phyloP scores from a whole-genome alignment of 2,888 invertebrate genomes.

The Hyposoter dolosus region DNA sequence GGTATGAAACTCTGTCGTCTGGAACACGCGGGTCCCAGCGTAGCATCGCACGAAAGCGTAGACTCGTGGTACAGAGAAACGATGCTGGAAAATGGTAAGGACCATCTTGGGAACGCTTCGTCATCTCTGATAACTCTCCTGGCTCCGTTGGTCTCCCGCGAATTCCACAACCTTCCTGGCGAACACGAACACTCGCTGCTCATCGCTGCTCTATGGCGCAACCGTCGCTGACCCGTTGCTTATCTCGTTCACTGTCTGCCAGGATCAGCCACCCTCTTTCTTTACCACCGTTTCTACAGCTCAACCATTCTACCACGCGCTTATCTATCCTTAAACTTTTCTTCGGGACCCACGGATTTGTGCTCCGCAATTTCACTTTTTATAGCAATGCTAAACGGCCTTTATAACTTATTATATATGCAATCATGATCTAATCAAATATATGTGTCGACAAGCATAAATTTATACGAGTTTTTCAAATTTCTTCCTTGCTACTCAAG shows the following conservation, averaged over 20 bases:
- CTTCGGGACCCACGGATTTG: conserved; percentile 45
- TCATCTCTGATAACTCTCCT: conserved; percentile 82
- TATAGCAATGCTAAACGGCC: conserved; percentile 34
- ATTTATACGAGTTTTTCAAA: not conserved
- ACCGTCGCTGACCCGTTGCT: conserved; percentile 55
- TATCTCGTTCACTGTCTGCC: conserved; percentile 67
- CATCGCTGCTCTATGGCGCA: conserved; percentile 29
- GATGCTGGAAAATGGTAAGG: conserved; percentile 77
- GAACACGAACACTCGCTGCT: conserved; percentile 34
- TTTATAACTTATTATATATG: conserved; percentile 16
- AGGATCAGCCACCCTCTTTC: conserved; percentile 57
- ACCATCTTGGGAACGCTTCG: conserved; percentile 81
- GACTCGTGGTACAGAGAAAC: conserved; percentile 38
- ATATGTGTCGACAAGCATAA: not conserved
- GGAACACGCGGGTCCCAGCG: conserved; percentile 43
- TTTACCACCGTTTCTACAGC: conserved; percentile 22
- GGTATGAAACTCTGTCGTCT: conserved; percentile 61
- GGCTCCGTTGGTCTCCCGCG: conserved; percentile 68
- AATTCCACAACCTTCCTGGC: conserved; percentile 56
- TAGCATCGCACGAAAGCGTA: conserved; percentile 19
- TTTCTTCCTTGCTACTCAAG: not conserved
- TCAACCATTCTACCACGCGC: conserved; percentile 40
- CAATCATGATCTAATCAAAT: conserved; percentile 3
- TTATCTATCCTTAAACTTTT: conserved; percentile 53
- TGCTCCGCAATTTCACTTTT: conserved; percentile 12